Percentiles rank a stretch among this genome's conserved stretches.
These are phyloP conservation scores for Isotomurus palustris DNA, from an alignment of 2,888 invertebrate species.

Conservation along the genomic window DNA sequence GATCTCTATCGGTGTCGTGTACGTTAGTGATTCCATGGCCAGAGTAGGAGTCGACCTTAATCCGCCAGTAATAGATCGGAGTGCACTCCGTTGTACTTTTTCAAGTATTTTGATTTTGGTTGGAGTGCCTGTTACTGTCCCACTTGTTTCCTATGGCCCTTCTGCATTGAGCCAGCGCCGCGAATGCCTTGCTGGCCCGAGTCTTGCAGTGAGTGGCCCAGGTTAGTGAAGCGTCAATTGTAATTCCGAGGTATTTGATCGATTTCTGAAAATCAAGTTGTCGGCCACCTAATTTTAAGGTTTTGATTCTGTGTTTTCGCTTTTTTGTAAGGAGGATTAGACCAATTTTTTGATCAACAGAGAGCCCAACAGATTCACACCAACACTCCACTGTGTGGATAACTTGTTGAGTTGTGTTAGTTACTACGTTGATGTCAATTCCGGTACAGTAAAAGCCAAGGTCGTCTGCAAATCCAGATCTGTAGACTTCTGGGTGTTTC, in stretches of 20 bases:
- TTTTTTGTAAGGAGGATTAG: conserved; percentile 5
- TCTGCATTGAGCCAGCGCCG: not conserved
- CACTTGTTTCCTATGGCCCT: not conserved
- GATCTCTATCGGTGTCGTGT: not conserved
- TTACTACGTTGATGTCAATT: not conserved
- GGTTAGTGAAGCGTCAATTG: not conserved
- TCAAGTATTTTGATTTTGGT: not conserved
- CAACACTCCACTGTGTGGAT: not conserved
- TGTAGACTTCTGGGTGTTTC: not conserved
- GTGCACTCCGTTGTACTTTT: conserved; percentile 6
- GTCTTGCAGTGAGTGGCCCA: not conserved
- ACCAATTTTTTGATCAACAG: conserved; percentile 4
- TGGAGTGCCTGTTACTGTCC: too few species aligned
- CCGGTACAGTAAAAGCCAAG: not conserved
- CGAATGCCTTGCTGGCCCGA: not conserved
- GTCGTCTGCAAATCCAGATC: conserved; percentile 31
- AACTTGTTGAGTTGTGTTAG: not conserved
- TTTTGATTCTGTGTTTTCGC: not conserved
- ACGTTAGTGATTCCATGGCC: not conserved
- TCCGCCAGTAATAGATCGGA: not conserved
- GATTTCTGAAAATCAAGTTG: not conserved
- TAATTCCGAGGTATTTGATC: not conserved
- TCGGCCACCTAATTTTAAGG: too few species aligned
- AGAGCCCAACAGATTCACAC: conserved; percentile 3
- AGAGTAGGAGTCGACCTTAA: conserved; percentile 7